Percentiles rank a stretch among this genome's conserved stretches.
Conservation (phyloP, 2,797 vertebrate species). For the Leptoclinus maculatus region DNA sequence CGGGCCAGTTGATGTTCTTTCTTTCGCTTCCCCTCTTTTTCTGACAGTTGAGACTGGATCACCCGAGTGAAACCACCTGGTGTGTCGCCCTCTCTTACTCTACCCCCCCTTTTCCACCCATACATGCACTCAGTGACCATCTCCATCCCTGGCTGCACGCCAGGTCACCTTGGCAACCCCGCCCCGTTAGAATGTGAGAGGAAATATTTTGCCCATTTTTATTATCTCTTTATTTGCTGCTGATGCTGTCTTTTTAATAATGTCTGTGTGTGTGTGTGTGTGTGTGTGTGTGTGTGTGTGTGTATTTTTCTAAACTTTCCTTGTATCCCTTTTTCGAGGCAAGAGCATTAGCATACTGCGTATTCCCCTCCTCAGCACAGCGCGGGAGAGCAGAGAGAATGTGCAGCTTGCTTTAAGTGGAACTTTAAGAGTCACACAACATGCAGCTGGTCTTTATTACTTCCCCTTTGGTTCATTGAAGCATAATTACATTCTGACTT, state of each 20-base stretch:
- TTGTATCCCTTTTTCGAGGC: conserved; percentile 65
- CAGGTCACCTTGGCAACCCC: conserved; percentile 80
- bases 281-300: conserved; percentile 23
- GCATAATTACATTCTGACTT: conserved; percentile 91
- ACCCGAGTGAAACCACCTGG: conserved; percentile 84
- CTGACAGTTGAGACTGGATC: conserved; percentile 78
- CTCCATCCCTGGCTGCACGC: conserved; percentile 70
- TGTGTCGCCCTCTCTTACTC: conserved; percentile 68
- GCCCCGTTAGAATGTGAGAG: conserved; percentile 74
- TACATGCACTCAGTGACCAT: conserved; percentile 81
- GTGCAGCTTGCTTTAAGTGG: conserved; percentile 81
- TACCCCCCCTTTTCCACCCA: conserved; percentile 61
- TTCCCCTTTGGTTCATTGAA: conserved; percentile 89
- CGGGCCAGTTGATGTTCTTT: conserved; percentile 71
- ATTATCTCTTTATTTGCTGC: conserved; percentile 80
- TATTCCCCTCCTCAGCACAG: conserved; percentile 68
- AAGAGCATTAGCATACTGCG: conserved; percentile 61
- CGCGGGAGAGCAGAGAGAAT: conserved; percentile 66
- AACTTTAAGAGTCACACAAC: conserved; percentile 84
- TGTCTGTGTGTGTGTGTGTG: conserved; percentile 13
- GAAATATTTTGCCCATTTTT: conserved; percentile 79
- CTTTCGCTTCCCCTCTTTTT: conserved; percentile 62
- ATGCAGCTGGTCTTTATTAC: conserved; percentile 89
- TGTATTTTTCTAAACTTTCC: conserved; percentile 67
- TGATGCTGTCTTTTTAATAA: conserved; percentile 71